Conservation (phyloP, 2,113 vertebrate species). For the Steatornis caripensis region DNA sequence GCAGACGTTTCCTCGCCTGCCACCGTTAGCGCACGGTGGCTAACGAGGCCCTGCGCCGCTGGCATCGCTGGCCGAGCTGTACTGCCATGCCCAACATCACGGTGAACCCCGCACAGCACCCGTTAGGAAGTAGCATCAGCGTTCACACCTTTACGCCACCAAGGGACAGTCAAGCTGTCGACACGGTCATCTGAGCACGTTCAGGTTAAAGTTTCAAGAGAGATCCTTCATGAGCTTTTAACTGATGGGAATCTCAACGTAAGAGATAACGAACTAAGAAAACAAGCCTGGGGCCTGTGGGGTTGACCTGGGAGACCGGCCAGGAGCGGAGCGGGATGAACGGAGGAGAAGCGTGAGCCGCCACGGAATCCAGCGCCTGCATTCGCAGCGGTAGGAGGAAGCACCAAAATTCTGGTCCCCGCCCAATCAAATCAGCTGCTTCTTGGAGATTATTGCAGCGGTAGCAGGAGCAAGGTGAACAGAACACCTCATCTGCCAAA, state of each 20-base stretch:
- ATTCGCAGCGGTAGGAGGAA: accelerated
- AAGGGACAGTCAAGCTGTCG: neutral
- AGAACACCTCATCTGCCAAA: neutral
- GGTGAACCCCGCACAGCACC: accelerated
- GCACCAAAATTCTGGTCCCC: too few species aligned
- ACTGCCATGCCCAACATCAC: accelerated
- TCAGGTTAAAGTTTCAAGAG: neutral
- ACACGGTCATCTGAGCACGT: neutral
- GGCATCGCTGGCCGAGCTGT: neutral
- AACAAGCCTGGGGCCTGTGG: neutral
- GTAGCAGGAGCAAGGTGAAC: neutral
- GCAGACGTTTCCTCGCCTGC: neutral
- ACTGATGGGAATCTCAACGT: neutral
- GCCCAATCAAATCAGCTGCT: too few species aligned
- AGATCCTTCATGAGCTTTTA: neutral
- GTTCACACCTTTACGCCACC: too few species aligned
- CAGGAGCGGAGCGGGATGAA: neutral
- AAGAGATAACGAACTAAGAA: neutral
- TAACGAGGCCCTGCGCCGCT: neutral
- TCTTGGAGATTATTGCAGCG: neutral
- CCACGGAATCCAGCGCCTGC: neutral
- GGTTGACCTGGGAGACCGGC: neutral
- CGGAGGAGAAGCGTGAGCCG: neutral
- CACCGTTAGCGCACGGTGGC: neutral
- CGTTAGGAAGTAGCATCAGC: neutral